Base-by-base conservation (phyloP, 2,888 invertebrate genomes). In the Helicoverpa assulta region DNA sequence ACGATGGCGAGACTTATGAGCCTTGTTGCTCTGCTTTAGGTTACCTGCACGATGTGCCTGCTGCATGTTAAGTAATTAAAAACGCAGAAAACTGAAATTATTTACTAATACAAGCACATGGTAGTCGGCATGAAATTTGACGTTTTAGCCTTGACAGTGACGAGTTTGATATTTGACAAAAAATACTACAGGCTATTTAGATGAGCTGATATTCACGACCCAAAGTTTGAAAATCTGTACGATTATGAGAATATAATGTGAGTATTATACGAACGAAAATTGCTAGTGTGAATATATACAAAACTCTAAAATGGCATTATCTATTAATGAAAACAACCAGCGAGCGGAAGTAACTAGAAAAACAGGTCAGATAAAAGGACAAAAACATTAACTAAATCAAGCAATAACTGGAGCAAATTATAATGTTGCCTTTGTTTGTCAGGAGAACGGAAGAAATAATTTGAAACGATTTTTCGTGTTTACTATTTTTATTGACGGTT, bases 21-120 rank as follows among this genome's bases (percentile, higher is more conserved):
- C 86, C 92, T 99, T 99, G 90, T 99, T 99, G 74, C 97, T 96
- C 93, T 99, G 99, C 90, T 99, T 99, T 55, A 99, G 96, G 59
- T 96, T 96, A 52, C 99, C 99, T 43, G 99, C 96, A 67, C 99
- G 97, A 95, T 99, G 99, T 61, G 96, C 94, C 85, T 95, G 95
- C 85, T 95, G 94, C 95, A 95, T 95, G 89, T 90, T 93, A 50
- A 62, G 56, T 56, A 5, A n/a, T 70, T 69, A 69, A 0, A 64
- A 58, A 57, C 57, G 55, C 58, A 37, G 51, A 75, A 53, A 81
- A 67, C 61, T 57, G 33, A 8, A 78, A 76, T 29, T 88, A 87
- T 88, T 87, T 85, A 87, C 83, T 73, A 84, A 86, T 73, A 83
- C 12, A 70, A 82, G 76, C 90, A 88, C 91, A 91, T 90, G 90